A percentile compares a stretch with the other conserved stretches of the same genome.
Evolutionary conservation across 2,888 invertebrate species (phyloP).

Genomic region (Pimpla rufipes): DNA sequence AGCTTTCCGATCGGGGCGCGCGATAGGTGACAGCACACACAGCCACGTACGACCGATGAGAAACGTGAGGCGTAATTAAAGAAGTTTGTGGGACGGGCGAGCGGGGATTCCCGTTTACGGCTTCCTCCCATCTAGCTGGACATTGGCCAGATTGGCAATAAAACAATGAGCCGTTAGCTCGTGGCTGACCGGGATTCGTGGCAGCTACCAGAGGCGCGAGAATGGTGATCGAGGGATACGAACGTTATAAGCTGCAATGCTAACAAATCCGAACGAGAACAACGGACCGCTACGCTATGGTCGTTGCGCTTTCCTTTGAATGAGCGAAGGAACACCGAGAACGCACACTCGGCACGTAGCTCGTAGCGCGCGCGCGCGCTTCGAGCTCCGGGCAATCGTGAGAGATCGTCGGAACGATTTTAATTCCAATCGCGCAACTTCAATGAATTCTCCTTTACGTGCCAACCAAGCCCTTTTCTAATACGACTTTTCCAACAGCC

Average conservation of each 20-base stretch:
- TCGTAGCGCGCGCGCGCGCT: no score
- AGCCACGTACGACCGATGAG: slow-evolving; percentile 9
- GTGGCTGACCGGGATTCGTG: slow-evolving; percentile 28
- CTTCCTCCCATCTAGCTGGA: slow-evolving; percentile 11
- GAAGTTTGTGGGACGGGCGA: slow-evolving; percentile 57
- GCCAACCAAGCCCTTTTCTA: slow-evolving; percentile 37
- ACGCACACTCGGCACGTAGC: slow-evolving; percentile 20
- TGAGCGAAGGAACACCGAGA: slow-evolving; percentile 47
- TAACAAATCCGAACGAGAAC: slow-evolving; percentile 55
- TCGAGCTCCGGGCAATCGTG: slow-evolving; percentile 6
- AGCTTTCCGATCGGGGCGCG: slow-evolving; percentile 27
- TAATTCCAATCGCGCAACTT: slow-evolving; percentile 40
- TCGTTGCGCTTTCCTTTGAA: slow-evolving; percentile 32
- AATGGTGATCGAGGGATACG: slow-evolving; percentile 36
- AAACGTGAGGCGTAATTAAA: slow-evolving; percentile 64
- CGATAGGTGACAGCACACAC: slow-evolving; percentile 5
- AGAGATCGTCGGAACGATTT: slow-evolving; percentile 52
- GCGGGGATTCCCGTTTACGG: slow-evolving; percentile 37
- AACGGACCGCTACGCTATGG: slow-evolving; percentile 14
- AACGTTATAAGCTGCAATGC: slow-evolving; percentile 54
- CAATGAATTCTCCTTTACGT: slow-evolving; percentile 55
- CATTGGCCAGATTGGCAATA: slow-evolving; percentile 67
- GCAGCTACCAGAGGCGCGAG: background rate
- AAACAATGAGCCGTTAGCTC: slow-evolving; percentile 60
- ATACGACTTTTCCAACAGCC: slow-evolving; percentile 23